Evolutionary conservation across 2,888 invertebrate genomes (phyloP), one percentile per base, ranked within the genome.

Genomic region (Incurvaria masculella): DNA sequence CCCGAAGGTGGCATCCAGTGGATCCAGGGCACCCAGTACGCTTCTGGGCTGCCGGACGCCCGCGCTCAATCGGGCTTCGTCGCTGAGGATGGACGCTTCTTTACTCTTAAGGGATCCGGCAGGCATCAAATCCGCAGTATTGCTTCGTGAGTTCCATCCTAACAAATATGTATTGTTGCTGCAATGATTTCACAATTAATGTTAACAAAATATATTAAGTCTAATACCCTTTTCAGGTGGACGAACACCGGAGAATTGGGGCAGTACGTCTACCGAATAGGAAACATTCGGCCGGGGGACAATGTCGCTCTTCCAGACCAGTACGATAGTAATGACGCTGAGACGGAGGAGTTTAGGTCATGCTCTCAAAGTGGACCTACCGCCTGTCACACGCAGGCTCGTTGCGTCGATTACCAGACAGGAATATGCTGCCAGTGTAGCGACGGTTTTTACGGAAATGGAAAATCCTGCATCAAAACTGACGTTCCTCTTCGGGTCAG

Each of bases 11-110:
- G 93, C 1, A 86, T 99, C 46, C 91, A 94, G 63, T 99, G 98
- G 98, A 85, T 94, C 46, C 89, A 91, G 65, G 89, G 89, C 44
- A 87, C 88, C 50, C 80, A 84, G 0, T 87, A 88, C 56, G 83
- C 84, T n/a, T 80, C 84, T n/a, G 87, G 86, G 21, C 65, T 91
- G 43, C 90, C 91, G 0, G 96, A 97, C 62, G 92, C 94, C 0
- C 87, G 92, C 57, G 96, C 94, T 1, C 97, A 98, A 72, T 94
- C 90, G 46, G 97, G 97, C 2, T 89, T 98, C 58, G 86, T 94
- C 53, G 83, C 92, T 1, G 89, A 89, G 52, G 92, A 94, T 63
- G 91, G 91, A 39, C 82, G 88, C 49, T 74, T 85, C 48, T 86
- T 84, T 59, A 82, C 84, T 2, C 76, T 97, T 18, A 86, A 88